Base-by-base conservation (phyloP, 1,140 invertebrate species). In the Harpegnathos saltator region DNA sequence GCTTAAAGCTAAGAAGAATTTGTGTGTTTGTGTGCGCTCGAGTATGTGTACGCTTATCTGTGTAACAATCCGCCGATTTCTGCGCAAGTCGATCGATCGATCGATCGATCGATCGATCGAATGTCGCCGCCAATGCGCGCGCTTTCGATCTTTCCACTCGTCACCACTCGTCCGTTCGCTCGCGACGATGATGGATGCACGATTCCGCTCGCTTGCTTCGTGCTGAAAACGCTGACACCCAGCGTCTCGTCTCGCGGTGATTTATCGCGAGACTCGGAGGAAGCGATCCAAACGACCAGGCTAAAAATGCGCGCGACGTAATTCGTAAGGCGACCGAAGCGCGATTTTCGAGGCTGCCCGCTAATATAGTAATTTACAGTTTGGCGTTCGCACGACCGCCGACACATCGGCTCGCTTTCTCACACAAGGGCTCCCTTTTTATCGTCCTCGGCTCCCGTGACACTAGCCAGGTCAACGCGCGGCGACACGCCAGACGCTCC, bases 401-500 rank as follows among this genome's bases (percentile, higher is more conserved):
- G 38, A 44, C 3, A 56, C 52, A 4, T 1, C 22, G 58, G 15
- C 17, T 26, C 33, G 1, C 38, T 3, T 44, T 24, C 48, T 69
- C 3, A 1, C 22, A 77, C 50, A 78, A 78, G 62, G 12, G 26
- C 0, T 5, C 19, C 62, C 74, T 78, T 78, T 56, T 78, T 78
- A 78, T 78, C 74, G 22, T 17, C 22, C 62, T 54, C 29, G 50
- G 15, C 26, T 78, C 62, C 15, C 29, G 22, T 68, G 74, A 78
- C 74, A 78, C 17, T 78, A 78, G 74, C 74, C 74, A 78, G 74
- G 74, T 78, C 74, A 68, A n/a, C n/a, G 74, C 74, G 19, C 29
- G 15, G 11, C 74, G 62, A 78, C 29, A 68, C 62, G 62, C 74
- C 74, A 78, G 74, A 78, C 59, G 61, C 29, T 77, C 22, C 62